phyloP scores from a whole-genome alignment of 1,140 invertebrate genomes.

The Bombus consobrinus region DNA sequence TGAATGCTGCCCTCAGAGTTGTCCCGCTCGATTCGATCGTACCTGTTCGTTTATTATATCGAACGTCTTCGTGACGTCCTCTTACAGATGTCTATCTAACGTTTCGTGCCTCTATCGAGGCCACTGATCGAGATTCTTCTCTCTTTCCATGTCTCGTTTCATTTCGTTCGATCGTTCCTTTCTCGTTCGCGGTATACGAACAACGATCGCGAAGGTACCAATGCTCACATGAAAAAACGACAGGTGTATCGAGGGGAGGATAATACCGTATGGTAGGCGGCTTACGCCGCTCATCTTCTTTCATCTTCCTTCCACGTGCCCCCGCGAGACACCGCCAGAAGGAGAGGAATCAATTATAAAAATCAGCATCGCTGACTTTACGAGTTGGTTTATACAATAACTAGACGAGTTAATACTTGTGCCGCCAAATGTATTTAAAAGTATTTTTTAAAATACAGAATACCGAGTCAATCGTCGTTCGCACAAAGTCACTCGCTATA shows the following conservation, averaged over 20 bases:
- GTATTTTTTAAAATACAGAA: too few relatives aligned
- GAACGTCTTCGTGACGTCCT: constrained; percentile 24
- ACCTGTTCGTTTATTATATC: constrained; percentile 59
- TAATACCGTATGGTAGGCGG: constrained; percentile 20
- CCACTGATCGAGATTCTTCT: constrained; percentile 51
- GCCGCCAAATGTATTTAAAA: too few relatives aligned
- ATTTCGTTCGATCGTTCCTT: background rate
- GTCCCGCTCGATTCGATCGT: constrained; percentile 63
- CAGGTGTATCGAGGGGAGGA: constrained; percentile 63
- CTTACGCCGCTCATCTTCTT: constrained; percentile 34
- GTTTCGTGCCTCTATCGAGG: constrained; percentile 44
- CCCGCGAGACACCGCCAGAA: background rate
- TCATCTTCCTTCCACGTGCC: constrained; percentile 1
- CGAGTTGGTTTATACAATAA: too few relatives aligned
- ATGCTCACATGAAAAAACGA: constrained; percentile 47
- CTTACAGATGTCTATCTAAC: constrained; percentile 63
- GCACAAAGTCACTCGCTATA: too few relatives aligned
- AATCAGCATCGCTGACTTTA: too few relatives aligned
- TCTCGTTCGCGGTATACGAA: constrained; percentile 22
- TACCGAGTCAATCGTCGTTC: too few relatives aligned
- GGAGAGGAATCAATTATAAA: constrained; percentile 24
- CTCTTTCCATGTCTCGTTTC: background rate
- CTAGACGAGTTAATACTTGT: too few relatives aligned
- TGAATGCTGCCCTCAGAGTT: constrained; percentile 68
- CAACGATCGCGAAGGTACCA: constrained; percentile 44